Base-by-base conservation (phyloP, 2,113 vertebrate genomes). In the Dissostichus mawsoni region DNA sequence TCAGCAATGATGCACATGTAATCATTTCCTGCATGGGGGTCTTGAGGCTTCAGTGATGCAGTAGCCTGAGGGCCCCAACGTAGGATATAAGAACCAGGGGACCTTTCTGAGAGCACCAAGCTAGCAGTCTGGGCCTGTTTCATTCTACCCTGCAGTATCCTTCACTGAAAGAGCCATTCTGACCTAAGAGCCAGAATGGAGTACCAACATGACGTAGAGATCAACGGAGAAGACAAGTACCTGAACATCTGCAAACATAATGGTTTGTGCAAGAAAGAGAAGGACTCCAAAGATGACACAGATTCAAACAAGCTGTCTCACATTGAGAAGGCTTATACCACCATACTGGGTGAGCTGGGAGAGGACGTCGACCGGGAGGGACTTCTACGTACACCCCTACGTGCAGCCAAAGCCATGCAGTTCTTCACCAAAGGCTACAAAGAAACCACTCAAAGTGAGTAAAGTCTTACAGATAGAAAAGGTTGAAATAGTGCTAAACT, bases 401-500 rank as follows among this genome's bases (percentile, higher is more conserved):
- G 93, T 55, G 94, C 94, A 1, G 94, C 93, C 67, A 93, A 90
- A 77, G 93, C 94, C 69, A 94, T 95, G 91, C 91, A 93, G 79
- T 94, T 93, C 66, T 74, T 95, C 69, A 95, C 93, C 17, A 94
- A 94, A 79, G 94, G 94, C 50, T 94, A 95, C 78, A 82, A 88
- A 5, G 93, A 95, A 74, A 82, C 33, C 1, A 47, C 81, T 7
- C 51, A 78, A 50, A 93, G 93, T 94, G 53, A 91, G 86, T 0
- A 50, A 0, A 10, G 33, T 36, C 33, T 36, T 36, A 36, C 33
- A 36, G 33, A 36, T 36, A 36, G 23, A 23, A 36, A 36, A 36
- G 33, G 3, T 4, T 36, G 5, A 5, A 13, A 5, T 36, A 36
- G 9, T 48, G 18, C 5, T 20, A 20, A 59, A 36, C 3, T 44